Base-by-base conservation (phyloP, 53 echinoderm and acorn worm genomes). In the Arbacia lixula region DNA sequence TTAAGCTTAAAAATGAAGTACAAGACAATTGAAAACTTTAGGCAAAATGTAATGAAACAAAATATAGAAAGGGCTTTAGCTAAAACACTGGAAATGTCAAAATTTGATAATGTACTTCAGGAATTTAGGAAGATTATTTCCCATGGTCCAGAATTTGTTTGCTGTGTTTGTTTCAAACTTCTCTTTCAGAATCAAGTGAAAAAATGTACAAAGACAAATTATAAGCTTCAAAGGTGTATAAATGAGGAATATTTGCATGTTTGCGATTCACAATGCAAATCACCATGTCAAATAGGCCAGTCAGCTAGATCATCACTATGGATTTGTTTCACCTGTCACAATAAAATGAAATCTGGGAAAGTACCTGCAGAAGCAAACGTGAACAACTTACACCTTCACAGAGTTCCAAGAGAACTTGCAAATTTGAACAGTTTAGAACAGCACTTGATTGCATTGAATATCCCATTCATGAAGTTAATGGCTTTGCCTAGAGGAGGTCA, bases 401-500 rank as follows among this genome's bases (percentile, higher is more conserved):
- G 67, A n/a, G 33, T 67, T 24, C 86, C 86, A 14, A 28, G 27
- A 5, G 53, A 68, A 26, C 46, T 87, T 49, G 26, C 51, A 25
- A n/a, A 68, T 6, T 36, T 80, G 4, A 87, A 87, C 26, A 65
- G 17, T 68, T 50, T 87, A 49, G 60, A 87, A 50, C 72, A 78
- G 9, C 87, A 87, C 66, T 76, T 89, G 38, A 65, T 89, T 39
- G 67, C 53, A 89, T 39, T 72, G 28, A 19, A 53, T 54, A 89
- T 89, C 22, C 85, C 89, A 3, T 89, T 89, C 38, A 89, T 89
- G 89, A 84, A 89, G 76, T 60, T 85, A 66, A n/a, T 52, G 85
- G 32, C 49, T 24, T 76, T 89, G 61, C 89, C 89, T 2, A 85
- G 67, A 88, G 88, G 84, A 12, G 36, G 22, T 25, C 84, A 84